Evolutionary conservation across 2,797 vertebrate genomes (phyloP).

Genomic region (Phalloptychus januarius): DNA sequence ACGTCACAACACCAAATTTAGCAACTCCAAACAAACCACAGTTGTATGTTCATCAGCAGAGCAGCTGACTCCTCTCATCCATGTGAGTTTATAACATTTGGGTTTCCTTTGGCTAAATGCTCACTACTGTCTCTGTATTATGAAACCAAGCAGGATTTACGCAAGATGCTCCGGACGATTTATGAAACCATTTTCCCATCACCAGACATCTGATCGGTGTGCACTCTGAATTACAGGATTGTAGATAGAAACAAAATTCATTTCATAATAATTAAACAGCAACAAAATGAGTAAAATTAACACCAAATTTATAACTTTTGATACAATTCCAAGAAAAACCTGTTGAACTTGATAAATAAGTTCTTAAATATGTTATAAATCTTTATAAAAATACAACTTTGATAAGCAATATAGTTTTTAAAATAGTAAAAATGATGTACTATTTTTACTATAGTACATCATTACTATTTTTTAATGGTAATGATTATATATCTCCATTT

Average conservation of each 20-base stretch:
- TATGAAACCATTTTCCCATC: slow-evolving; percentile 9
- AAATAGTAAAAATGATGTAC: not conserved
- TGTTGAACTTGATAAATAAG: not conserved
- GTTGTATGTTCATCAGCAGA: slow-evolving; percentile 47
- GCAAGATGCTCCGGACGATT: slow-evolving; percentile 13
- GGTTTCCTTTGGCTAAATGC: slow-evolving; percentile 23
- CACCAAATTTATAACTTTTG: not conserved
- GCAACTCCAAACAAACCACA: slow-evolving; percentile 49
- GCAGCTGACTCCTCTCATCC: slow-evolving; percentile 64
- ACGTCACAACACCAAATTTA: slow-evolving; percentile 51
- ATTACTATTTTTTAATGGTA: not conserved
- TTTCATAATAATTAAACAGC: not conserved
- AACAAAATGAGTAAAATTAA: not conserved
- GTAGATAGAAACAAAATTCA: not conserved
- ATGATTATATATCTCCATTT: not conserved
- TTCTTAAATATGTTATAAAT: not conserved
- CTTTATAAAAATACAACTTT: not conserved
- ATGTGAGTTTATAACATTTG: slow-evolving; percentile 31
- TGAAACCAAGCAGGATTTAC: slow-evolving; percentile 27
- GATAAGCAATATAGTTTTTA: not conserved
- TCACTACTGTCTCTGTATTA: slow-evolving; percentile 24
- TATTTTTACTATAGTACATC: too few species aligned
- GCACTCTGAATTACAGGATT: not conserved
- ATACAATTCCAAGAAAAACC: not conserved
- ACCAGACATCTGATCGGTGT: not conserved